phyloP scores from a whole-genome alignment of 2,888 invertebrate species.

The Aplocera efformata region DNA sequence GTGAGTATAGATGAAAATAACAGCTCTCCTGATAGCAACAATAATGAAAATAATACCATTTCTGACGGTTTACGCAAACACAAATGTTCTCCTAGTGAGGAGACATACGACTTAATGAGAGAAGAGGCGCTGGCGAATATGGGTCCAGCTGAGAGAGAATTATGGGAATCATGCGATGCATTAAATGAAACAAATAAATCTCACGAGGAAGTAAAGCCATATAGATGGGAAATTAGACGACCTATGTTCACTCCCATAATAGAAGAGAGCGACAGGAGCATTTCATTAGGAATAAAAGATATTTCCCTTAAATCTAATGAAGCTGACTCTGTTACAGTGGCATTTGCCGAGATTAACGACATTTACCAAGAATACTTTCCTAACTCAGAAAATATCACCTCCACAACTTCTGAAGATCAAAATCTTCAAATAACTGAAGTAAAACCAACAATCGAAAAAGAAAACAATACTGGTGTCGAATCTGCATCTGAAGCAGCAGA shows the following conservation, averaged over 20 bases:
- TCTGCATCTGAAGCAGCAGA: conserved; percentile 76
- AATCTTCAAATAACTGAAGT: conserved; percentile 34
- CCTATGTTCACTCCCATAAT: conserved; percentile 65
- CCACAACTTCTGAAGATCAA: conserved; percentile 37
- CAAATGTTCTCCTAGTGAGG: conserved; percentile 41
- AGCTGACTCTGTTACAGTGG: conserved; percentile 62
- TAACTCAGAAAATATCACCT: conserved; percentile 47
- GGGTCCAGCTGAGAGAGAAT: conserved; percentile 72
- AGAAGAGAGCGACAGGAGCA: conserved; percentile 65
- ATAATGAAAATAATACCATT: conserved; percentile 50
- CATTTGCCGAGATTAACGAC: conserved; percentile 71
- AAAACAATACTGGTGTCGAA: conserved; percentile 62
- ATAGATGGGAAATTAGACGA: conserved; percentile 53
- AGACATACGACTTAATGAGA: conserved; percentile 32
- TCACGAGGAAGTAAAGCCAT: conserved; percentile 45
- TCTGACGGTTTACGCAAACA: conserved; percentile 48
- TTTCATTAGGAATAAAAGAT: conserved; percentile 52
- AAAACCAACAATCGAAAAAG: conserved; percentile 19
- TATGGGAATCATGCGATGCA: conserved; percentile 62
- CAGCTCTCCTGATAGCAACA: conserved; percentile 65
- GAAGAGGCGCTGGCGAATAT: conserved; percentile 53
- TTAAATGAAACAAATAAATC: conserved; percentile 41
- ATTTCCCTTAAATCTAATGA: conserved; percentile 42
- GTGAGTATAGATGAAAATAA: conserved; percentile 76
- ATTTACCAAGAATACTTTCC: conserved; percentile 62